A percentile compares a stretch with the other conserved stretches of the same genome.
Evolutionary conservation across 2,888 invertebrate genomes (phyloP).

Genomic region (Malachius bipustulatus): DNA sequence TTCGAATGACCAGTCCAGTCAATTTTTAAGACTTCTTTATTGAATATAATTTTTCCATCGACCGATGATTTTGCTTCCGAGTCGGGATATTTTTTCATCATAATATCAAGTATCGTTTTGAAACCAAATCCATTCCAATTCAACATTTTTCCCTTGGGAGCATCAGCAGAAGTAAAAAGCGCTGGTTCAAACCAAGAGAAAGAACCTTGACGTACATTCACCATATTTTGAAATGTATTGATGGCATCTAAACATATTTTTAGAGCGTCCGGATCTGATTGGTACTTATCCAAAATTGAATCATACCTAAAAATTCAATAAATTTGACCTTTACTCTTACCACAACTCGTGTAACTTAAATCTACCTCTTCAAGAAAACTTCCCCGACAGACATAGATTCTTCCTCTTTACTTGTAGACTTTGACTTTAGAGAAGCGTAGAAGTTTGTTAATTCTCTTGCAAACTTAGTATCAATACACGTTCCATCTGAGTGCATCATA

Average conservation of each 20-base stretch:
- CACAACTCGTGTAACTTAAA: no score
- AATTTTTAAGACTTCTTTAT: background rate
- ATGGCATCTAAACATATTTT: background rate
- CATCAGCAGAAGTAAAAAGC: background rate
- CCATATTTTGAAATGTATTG: background rate
- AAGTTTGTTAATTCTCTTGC: no score
- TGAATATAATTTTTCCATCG: background rate
- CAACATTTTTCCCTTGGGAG: background rate
- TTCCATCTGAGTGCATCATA: conserved; percentile 1
- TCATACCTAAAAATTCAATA: background rate
- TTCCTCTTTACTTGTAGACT: no score
- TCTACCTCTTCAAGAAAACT: conserved; percentile 1
- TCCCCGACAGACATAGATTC: background rate
- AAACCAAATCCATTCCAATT: background rate
- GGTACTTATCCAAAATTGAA: background rate
- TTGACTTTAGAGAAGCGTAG: no score
- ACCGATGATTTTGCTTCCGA: background rate
- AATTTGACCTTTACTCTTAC: no score
- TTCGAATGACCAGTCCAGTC: background rate
- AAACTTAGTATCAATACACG: conserved; percentile 1
- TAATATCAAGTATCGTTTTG: background rate
- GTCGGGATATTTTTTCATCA: background rate
- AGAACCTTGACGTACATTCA: background rate
- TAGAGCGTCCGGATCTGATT: background rate
- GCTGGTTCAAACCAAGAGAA: conserved; percentile 2